phyloP scores from a whole-genome alignment of 2,113 vertebrate species.

The Suricata suricatta region DNA sequence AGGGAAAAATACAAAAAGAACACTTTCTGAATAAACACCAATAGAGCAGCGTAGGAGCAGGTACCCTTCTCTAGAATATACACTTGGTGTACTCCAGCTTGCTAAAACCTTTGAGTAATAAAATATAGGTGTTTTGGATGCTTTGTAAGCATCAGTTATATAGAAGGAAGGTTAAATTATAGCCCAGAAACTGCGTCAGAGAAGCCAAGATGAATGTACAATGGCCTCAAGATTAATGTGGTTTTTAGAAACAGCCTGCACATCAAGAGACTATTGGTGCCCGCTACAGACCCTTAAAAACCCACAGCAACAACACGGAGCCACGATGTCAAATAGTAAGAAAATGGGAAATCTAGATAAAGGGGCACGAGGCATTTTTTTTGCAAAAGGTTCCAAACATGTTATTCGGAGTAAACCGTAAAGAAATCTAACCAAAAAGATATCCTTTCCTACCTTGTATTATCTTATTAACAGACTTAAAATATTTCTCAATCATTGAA shows the following conservation, averaged over 20 bases:
- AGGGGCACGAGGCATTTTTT: background rate
- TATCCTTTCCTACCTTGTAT: background rate
- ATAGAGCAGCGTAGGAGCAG: slow-evolving; percentile 16
- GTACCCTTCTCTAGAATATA: background rate
- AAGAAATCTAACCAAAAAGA: background rate
- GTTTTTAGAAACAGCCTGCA: slow-evolving; percentile 61
- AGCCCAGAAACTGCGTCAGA: slow-evolving; percentile 11
- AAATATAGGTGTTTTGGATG: slow-evolving; percentile 49
- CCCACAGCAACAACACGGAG: background rate
- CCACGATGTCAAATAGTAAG: background rate
- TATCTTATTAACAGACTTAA: background rate
- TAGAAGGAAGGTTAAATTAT: slow-evolving; percentile 68
- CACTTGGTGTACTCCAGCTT: slow-evolving; percentile 17
- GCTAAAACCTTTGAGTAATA: slow-evolving; percentile 60
- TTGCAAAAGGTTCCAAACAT: background rate
- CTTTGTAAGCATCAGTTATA: slow-evolving; percentile 47
- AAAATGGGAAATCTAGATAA: slow-evolving; percentile 36
- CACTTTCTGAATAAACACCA: background rate
- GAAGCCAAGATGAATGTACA: slow-evolving; percentile 63
- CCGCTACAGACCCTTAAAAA: slow-evolving; percentile 31
- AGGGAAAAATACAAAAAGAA: background rate
- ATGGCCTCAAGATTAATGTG: slow-evolving; percentile 63
- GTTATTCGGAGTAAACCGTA: background rate
- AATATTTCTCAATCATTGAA: background rate
- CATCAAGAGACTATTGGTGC: slow-evolving; percentile 35